Conservation (phyloP, 2,888 invertebrate genomes). For the Brachyptera risi region DNA sequence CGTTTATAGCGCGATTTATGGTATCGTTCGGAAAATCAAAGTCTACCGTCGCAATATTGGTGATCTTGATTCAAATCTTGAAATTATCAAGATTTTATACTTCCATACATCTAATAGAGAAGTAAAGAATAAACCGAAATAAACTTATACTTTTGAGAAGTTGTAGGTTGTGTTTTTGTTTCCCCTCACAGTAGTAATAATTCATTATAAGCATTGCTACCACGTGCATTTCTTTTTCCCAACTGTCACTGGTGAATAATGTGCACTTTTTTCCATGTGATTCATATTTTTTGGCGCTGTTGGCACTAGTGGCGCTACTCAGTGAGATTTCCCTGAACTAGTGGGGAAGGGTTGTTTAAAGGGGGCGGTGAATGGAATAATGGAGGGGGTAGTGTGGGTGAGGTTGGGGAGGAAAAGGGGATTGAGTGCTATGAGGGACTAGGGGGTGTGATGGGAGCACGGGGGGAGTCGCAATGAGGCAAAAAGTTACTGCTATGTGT, state of each 20-base stretch:
- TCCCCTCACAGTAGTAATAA: too few species aligned
- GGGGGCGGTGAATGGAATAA: neutral
- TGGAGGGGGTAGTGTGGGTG: neutral
- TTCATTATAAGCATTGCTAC: too few species aligned
- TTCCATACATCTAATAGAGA: too few species aligned
- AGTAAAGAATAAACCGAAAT: too few species aligned
- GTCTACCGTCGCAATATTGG: too few species aligned
- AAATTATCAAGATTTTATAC: too few species aligned
- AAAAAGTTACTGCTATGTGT: neutral
- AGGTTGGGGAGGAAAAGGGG: neutral
- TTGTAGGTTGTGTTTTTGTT: too few species aligned
- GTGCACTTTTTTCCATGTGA: neutral
- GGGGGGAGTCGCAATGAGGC: neutral
- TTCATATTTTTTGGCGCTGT: neutral
- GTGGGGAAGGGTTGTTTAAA: neutral
- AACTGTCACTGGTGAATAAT: neutral
- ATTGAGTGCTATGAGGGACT: neutral
- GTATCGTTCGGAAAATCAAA: too few species aligned
- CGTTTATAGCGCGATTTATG: too few species aligned
- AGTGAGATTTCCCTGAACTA: neutral
- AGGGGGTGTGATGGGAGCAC: neutral
- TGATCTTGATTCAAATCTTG: too few species aligned
- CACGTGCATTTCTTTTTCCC: neutral
- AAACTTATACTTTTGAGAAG: too few species aligned
- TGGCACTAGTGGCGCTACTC: neutral